Evolutionary conservation across 1,140 invertebrate species (phyloP).

Genomic region (Andrena cerasifolii): DNA sequence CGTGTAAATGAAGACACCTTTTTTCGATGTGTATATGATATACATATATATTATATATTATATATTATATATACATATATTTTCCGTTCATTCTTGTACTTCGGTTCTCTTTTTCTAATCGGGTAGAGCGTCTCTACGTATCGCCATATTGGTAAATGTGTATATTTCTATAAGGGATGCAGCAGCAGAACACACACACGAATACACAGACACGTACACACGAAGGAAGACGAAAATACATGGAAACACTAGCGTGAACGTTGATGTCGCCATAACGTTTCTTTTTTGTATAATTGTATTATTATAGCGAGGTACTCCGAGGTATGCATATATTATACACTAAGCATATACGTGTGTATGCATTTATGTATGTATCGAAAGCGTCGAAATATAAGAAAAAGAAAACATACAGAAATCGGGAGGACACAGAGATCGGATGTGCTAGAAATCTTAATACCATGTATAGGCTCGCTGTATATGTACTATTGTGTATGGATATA

Average conservation of each 20-base stretch:
- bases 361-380: slow-evolving; percentile 49
- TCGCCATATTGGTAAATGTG: slow-evolving; percentile 18
- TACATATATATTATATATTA: slow-evolving; percentile 13
- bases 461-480: slow-evolving; percentile 73
- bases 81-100: slow-evolving; percentile 29
- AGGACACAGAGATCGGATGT: slow-evolving; percentile 34
- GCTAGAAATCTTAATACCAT: slow-evolving; percentile 47
- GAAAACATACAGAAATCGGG: not conserved
- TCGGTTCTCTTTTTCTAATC: slow-evolving; percentile 51
- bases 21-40: slow-evolving; percentile 55
- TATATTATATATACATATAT: slow-evolving; percentile 2
- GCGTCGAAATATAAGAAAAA: not conserved
- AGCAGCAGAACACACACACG: not conserved
- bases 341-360: slow-evolving; percentile 40
- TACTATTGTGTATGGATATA: slow-evolving; percentile 56
- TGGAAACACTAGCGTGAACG: slow-evolving; percentile 17
- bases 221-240: not conserved
- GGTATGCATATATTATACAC: slow-evolving; percentile 58
- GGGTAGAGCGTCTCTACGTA: slow-evolving; percentile 23
- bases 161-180: slow-evolving; percentile 29
- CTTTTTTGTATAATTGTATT: slow-evolving; percentile 73
- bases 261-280: slow-evolving; percentile 49
- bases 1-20: slow-evolving; percentile 38
- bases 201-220: not conserved
- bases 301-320: slow-evolving; percentile 59